Evolutionary conservation across 2,888 invertebrate genomes (phyloP).

Genomic region (Graphium colonna): DNA sequence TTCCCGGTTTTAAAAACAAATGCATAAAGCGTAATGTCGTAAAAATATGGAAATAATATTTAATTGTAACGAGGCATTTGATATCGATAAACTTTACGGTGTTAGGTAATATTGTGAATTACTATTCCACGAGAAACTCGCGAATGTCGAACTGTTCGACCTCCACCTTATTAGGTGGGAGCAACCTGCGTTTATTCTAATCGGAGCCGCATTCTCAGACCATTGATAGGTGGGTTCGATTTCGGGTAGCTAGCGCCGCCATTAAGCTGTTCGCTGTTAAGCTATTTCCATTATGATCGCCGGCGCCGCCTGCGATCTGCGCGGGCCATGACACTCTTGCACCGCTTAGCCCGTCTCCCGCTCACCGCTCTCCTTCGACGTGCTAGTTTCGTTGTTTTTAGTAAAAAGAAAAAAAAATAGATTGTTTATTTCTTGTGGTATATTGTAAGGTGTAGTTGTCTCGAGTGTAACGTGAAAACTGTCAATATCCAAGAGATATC

Average conservation of each 20-base stretch:
- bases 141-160: not conserved
- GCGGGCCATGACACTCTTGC: conserved; percentile 50
- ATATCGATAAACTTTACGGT: too few species aligned
- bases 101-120: too few species aligned
- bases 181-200: not conserved
- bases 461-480: too few species aligned
- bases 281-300: conserved; percentile 9
- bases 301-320: conserved; percentile 12
- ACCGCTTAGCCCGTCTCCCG: conserved; percentile 45
- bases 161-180: not conserved
- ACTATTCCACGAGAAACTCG: not conserved
- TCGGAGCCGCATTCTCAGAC: conserved; percentile 4
- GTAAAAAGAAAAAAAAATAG: too few species aligned
- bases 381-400: too few species aligned
- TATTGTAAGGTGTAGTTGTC: too few species aligned
- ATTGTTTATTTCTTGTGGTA: too few species aligned
- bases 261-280: conserved; percentile 18
- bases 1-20: too few species aligned
- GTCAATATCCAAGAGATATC: too few species aligned
- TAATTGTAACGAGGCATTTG: too few species aligned
- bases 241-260: conserved; percentile 3
- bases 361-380: conserved; percentile 32
- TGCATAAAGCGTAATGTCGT: too few species aligned
- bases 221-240: conserved; percentile 3
- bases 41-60: conserved; percentile 1